Percentiles rank a stretch among this genome's conserved stretches.
These are phyloP conservation scores for Tiliacea aurago DNA, from an alignment of 2,888 invertebrate genomes.

Conservation along the genomic window DNA sequence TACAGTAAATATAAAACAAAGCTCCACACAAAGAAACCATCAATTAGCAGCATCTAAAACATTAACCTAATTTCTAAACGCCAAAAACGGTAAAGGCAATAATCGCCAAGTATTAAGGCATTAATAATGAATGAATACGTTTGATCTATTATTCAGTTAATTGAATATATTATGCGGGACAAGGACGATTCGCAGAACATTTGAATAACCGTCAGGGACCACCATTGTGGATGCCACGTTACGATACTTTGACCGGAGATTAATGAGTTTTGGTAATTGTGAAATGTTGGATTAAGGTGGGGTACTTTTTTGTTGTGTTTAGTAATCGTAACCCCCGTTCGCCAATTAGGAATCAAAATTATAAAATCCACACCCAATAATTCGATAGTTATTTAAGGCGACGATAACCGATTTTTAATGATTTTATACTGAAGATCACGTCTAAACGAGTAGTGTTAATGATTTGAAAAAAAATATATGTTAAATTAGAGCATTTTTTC, in stretches of 20 bases:
- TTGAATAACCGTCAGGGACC: constrained; percentile 66
- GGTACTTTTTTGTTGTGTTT: background rate
- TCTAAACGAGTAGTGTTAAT: too few species aligned
- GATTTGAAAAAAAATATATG: too few species aligned
- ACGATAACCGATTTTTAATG: too few species aligned
- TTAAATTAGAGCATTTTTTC: too few species aligned
- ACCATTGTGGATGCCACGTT: constrained; percentile 23
- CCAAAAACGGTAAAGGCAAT: constrained; percentile 25
- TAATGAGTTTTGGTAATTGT: background rate
- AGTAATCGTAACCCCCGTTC: too few species aligned
- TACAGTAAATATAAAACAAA: background rate
- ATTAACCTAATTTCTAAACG: constrained; percentile 14
- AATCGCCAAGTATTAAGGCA: constrained; percentile 43
- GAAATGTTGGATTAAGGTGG: background rate
- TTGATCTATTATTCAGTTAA: constrained; percentile 65
- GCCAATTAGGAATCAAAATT: background rate
- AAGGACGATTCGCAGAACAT: constrained; percentile 51
- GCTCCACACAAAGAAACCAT: too few species aligned
- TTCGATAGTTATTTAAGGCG: too few species aligned
- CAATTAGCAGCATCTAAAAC: background rate
- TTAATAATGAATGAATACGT: constrained; percentile 52
- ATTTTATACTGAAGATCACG: too few species aligned
- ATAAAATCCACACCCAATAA: too few species aligned
- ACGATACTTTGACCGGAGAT: constrained; percentile 22
- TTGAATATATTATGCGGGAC: constrained; percentile 64